These are phyloP conservation scores for Zaprionus tsacasi DNA, from an alignment of 1,140 invertebrate species.

Conservation along the genomic window DNA sequence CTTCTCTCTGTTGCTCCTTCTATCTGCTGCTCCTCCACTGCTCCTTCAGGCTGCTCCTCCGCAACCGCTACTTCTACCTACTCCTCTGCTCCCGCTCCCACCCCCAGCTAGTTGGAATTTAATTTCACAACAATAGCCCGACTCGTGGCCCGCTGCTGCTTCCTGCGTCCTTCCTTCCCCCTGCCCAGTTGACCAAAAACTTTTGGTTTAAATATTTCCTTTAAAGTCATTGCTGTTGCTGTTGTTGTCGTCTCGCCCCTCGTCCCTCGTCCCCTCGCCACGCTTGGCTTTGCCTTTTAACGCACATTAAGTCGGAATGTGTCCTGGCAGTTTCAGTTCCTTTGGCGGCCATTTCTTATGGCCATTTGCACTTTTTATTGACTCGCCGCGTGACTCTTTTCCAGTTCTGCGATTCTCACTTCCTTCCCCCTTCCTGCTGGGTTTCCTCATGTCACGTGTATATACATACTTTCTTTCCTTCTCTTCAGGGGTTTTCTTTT, in stretches of 20 bases:
- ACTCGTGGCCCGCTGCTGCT: not conserved
- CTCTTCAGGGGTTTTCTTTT: not conserved
- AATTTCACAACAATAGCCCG: conserved; percentile 52
- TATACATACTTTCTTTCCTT: not conserved
- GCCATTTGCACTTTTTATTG: conserved; percentile 54
- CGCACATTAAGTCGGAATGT: conserved; percentile 54
- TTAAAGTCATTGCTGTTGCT: conserved; percentile 28
- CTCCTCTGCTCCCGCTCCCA: not conserved
- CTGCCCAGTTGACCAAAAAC: conserved; percentile 29
- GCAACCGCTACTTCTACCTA: not conserved
- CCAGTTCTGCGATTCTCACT: conserved; percentile 2
- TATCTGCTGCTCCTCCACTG: not conserved
- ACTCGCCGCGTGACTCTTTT: conserved; percentile 45
- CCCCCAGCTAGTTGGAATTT: conserved; percentile 48
- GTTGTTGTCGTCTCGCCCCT: not conserved
- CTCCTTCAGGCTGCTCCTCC: not conserved
- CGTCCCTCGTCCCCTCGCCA: not conserved
- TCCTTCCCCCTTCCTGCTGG: no score
- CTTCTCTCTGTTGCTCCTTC: not conserved
- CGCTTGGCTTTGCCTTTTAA: conserved; percentile 46
- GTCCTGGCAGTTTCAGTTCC: conserved; percentile 48
- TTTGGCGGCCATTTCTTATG: conserved; percentile 50
- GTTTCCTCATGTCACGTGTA: conserved; percentile 29
- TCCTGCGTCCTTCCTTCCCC: not conserved
- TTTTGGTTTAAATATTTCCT: conserved; percentile 49